A percentile compares a stretch with the other conserved stretches of the same genome.
phyloP scores from a whole-genome alignment of 2,888 invertebrate genomes.

The Rhodophaea formosa region DNA sequence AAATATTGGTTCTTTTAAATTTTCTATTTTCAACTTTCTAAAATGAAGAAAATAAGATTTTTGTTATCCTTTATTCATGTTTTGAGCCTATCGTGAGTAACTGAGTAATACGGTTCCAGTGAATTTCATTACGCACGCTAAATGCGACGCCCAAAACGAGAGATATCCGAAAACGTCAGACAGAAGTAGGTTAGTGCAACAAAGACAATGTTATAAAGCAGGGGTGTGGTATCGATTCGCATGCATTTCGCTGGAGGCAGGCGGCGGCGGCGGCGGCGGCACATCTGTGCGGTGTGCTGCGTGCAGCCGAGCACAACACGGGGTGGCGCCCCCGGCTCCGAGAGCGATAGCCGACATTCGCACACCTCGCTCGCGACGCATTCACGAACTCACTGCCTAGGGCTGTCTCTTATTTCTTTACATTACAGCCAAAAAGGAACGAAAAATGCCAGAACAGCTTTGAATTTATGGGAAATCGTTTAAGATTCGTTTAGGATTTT shows the following conservation, averaged over 20 bases:
- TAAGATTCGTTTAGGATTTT: no score
- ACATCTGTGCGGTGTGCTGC: slow-evolving; percentile 69
- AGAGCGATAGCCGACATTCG: slow-evolving; percentile 71
- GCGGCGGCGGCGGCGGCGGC: slow-evolving; percentile 29
- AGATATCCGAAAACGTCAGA: slow-evolving; percentile 26
- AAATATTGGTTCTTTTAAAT: no score
- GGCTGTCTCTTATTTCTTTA: slow-evolving; percentile 20
- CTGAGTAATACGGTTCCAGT: no score
- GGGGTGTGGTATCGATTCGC: slow-evolving; percentile 70
- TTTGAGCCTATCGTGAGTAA: no score
- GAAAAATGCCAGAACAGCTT: no score
- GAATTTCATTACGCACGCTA: no score
- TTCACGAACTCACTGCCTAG: slow-evolving; percentile 57
- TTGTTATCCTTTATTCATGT: no score
- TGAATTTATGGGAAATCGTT: no score
- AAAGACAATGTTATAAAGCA: slow-evolving; percentile 70
- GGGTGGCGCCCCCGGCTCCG: slow-evolving; percentile 33
- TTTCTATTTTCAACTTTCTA: no score
- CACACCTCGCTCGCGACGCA: slow-evolving; percentile 77
- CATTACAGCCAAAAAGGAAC: no score
- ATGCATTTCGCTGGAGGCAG: slow-evolving; percentile 57
- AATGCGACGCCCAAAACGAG: not conserved
- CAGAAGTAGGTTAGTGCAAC: slow-evolving; percentile 73
- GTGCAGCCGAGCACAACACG: slow-evolving; percentile 61
- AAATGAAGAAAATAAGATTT: no score